Base-by-base conservation (phyloP, 2,113 vertebrate genomes). In the Myiozetetes cayanensis region DNA sequence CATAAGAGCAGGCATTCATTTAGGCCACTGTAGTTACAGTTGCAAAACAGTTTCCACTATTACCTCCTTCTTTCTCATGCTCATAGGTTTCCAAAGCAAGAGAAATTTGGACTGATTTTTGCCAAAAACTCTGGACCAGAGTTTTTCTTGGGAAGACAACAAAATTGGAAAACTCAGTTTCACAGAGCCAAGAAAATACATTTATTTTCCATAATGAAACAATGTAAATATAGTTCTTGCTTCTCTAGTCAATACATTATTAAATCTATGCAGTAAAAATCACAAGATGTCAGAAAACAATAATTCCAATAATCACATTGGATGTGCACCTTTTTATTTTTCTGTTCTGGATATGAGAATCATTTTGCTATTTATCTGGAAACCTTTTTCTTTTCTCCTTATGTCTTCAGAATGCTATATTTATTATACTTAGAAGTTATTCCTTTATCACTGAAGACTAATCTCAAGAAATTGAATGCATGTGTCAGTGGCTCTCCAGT, bases 11-110 rank as follows among this genome's bases (percentile, higher is more conserved):
- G 41, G 44, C 87, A 84, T 92, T 96, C 86, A 91, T 93, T 87
- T 93, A 83, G 59, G 76, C 72, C 94, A 92, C 92, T 94, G 65
- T 84, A 92, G 91, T 78, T 90, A 87, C 61, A 89, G 75, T 93
- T 96, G 83, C 92, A 96, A 96, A 96, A 97, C 74, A 96, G 43
- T 94, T 97, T 95, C 93, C 87, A 68, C 90, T 94, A 68, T 65
- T 95, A 90, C 52, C n/a, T 91, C 50, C 56, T 68, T 28, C 90
- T 84, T 88, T 94, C 76, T 86, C 0, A 0, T 93, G 56, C 73
- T 88, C 37, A 9, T 24, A 72, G 61, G 39, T 95, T 92, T 90
- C 92, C 85, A 74, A 92, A 96, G 65, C 41, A 75, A 71, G 44
- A 84, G 74, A 88, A 65, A 78, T 52, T 74, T 94, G 68, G 75